Conservation (phyloP, 2,113 vertebrate genomes). For the Gymnorhina tibicen region DNA sequence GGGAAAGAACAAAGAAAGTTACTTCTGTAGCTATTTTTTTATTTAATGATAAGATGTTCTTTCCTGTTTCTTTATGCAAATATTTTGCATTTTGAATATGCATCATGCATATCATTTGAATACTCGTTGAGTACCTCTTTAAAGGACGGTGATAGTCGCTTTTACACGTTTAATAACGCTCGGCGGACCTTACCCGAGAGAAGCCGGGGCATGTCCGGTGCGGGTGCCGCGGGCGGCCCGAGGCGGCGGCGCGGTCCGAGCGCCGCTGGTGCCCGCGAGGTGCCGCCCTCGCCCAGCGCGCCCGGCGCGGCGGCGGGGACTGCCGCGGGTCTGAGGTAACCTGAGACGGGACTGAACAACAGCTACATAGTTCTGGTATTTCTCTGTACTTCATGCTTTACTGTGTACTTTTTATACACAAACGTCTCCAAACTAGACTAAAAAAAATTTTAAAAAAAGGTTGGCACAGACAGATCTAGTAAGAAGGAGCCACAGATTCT, state of each 20-base stretch:
- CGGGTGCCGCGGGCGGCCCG: fast-evolving
- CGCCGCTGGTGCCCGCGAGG: conserved; percentile 31
- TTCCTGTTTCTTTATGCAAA: background rate
- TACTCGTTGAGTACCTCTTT: background rate
- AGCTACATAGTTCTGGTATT: background rate
- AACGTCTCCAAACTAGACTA: background rate
- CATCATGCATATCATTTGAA: background rate
- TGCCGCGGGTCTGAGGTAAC: background rate
- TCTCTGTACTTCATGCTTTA: background rate
- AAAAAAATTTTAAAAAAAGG: background rate
- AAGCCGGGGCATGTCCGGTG: fast-evolving
- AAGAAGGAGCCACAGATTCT: background rate
- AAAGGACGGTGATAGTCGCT: background rate
- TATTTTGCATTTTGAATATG: background rate
- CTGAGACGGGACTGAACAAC: background rate
- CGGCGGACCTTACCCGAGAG: fast-evolving
- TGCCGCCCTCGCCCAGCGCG: conserved; percentile 22
- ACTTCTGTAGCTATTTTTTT: background rate
- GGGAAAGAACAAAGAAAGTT: background rate
- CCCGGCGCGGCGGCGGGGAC: fast-evolving
- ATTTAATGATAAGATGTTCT: background rate
- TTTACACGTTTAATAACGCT: background rate
- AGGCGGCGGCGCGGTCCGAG: background rate
- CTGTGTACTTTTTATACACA: background rate
- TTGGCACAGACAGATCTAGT: background rate